A percentile compares a stretch with the other conserved stretches of the same genome.
Evolutionary conservation across 2,888 invertebrate genomes (phyloP).

Genomic region (Dryadula phaetusa): DNA sequence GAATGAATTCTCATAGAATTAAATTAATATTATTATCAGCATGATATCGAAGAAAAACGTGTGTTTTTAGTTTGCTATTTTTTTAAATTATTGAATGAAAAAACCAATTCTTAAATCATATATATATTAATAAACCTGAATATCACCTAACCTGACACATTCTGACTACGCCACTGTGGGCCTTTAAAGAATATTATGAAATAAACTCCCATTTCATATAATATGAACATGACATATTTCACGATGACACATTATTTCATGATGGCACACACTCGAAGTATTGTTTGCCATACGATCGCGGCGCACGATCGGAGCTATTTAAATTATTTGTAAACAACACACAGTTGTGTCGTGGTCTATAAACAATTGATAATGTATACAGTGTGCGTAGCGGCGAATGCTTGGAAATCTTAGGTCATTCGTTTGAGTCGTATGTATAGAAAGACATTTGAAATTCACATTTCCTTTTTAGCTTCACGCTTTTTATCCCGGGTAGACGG

Average conservation of each 20-base stretch:
- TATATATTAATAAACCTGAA: too few species aligned
- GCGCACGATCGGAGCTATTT: slow-evolving; percentile 62
- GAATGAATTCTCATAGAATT: too few species aligned
- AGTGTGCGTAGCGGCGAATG: slow-evolving; percentile 12
- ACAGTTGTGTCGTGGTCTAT: slow-evolving; percentile 44
- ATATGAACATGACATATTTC: background rate
- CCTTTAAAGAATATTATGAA: background rate
- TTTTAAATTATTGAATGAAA: too few species aligned
- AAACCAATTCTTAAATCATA: too few species aligned
- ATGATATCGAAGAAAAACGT: too few species aligned
- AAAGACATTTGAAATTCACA: too few species aligned
- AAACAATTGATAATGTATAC: slow-evolving; percentile 45
- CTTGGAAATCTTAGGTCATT: slow-evolving; percentile 16
- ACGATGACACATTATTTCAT: slow-evolving; percentile 42
- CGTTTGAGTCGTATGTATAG: too few species aligned
- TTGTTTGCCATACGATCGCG: slow-evolving; percentile 18
- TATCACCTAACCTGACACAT: too few species aligned
- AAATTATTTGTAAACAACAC: slow-evolving; percentile 75
- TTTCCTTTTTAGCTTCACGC: too few species aligned
- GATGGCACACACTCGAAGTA: slow-evolving; percentile 20
- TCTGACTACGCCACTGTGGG: background rate
- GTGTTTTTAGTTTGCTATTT: too few species aligned
- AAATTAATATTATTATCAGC: too few species aligned
- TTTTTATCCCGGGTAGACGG: too few species aligned
- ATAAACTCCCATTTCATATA: background rate